Evolutionary conservation across 2,888 invertebrate genomes (phyloP).

Genomic region (Hydropsyche betteni): DNA sequence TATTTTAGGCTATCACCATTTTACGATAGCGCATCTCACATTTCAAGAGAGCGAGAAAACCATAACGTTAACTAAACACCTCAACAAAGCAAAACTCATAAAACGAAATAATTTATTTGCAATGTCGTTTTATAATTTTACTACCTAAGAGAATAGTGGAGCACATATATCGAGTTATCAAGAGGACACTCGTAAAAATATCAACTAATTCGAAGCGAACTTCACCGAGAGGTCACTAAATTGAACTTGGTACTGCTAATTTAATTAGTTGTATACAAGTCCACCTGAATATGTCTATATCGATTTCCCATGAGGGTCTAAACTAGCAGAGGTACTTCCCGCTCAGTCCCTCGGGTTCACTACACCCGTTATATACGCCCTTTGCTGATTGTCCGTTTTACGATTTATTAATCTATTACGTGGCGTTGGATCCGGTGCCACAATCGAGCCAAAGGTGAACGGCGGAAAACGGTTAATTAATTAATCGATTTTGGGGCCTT

Average conservation of each 20-base stretch:
- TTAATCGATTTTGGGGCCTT: slow-evolving; percentile 47
- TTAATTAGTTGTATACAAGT: slow-evolving; percentile 36
- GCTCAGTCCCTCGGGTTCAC: background rate
- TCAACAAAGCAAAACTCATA: no score
- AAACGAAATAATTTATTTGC: no score
- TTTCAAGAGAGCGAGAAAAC: no score
- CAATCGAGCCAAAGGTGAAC: slow-evolving; percentile 52
- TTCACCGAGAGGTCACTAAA: background rate
- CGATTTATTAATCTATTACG: slow-evolving; percentile 40
- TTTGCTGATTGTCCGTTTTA: slow-evolving; percentile 28
- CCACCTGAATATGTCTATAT: slow-evolving; percentile 3
- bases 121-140: no score
- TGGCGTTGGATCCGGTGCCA: slow-evolving; percentile 46
- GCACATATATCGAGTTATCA: no score
- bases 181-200: no score
- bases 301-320: slow-evolving; percentile 21
- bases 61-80: no score
- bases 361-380: slow-evolving; percentile 14
- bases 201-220: no score
- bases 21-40: no score
- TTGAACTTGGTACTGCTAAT: background rate
- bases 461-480: slow-evolving; percentile 51
- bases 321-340: slow-evolving; percentile 10
- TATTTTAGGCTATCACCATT: no score
- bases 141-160: no score